These are phyloP conservation scores for Holacanthella duospinosa DNA, from an alignment of 2,888 invertebrate genomes.

Conservation along the genomic window DNA sequence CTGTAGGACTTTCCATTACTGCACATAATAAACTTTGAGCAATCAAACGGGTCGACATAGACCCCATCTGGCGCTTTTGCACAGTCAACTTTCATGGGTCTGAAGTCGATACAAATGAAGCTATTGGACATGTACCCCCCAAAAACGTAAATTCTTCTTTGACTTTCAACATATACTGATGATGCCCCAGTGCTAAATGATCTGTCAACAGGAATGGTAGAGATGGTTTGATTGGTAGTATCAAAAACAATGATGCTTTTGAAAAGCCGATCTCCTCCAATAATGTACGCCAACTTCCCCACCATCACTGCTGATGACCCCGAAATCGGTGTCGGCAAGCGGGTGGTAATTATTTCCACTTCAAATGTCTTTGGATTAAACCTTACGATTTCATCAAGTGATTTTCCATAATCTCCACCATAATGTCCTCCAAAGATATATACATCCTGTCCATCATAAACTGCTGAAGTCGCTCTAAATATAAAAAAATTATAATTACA, in stretches of 20 bases:
- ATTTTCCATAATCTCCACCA: neutral
- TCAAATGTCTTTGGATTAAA: neutral
- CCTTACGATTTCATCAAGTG: neutral
- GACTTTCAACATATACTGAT: neutral
- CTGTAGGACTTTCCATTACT: neutral
- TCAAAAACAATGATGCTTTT: neutral
- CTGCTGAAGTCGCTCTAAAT: too few species aligned
- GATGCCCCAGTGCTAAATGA: neutral
- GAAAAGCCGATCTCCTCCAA: neutral
- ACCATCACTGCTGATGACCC: neutral
- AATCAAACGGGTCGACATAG: neutral
- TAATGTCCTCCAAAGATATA: neutral
- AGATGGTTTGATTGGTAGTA: neutral
- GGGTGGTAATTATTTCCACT: neutral
- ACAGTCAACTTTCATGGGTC: neutral
- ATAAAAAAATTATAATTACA: too few species aligned
- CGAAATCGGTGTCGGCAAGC: neutral
- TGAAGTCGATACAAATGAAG: neutral
- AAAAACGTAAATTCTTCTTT: neutral
- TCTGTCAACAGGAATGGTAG: neutral
- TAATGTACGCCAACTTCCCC: neutral
- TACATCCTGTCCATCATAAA: neutral
- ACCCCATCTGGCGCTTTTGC: neutral
- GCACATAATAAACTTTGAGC: neutral
- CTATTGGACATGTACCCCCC: neutral